These are phyloP conservation scores for Ostrea denselamellosa DNA, from an alignment of 1,140 invertebrate species.

Conservation along the genomic window DNA sequence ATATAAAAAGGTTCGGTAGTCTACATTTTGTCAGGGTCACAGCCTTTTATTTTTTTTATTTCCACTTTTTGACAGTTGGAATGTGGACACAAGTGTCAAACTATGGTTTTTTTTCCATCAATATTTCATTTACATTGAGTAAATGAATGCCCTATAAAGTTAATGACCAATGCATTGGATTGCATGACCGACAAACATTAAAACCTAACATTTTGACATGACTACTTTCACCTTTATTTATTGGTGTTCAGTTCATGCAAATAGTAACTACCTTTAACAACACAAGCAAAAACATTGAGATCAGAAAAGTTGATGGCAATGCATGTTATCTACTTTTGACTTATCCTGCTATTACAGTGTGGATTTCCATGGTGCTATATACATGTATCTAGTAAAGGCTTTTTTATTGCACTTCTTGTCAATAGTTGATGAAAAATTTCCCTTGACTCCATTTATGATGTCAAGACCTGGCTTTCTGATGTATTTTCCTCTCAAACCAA, in stretches of 20 bases:
- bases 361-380: too few relatives aligned
- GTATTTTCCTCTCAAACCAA: not conserved
- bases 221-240: slow-evolving; percentile 23
- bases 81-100: slow-evolving; percentile 9
- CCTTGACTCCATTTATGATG: not conserved
- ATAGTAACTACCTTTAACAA: not conserved
- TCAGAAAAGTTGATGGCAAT: too few relatives aligned
- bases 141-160: not conserved
- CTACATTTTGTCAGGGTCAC: slow-evolving; percentile 17
- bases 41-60: not conserved
- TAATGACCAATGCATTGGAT: not conserved
- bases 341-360: too few relatives aligned
- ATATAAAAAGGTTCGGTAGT: not conserved
- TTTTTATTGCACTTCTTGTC: slow-evolving; percentile 25
- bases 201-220: not conserved
- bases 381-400: not conserved
- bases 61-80: slow-evolving; percentile 17
- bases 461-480: slow-evolving; percentile 17
- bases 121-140: not conserved
- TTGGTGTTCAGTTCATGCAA: slow-evolving; percentile 13
- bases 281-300: too few relatives aligned
- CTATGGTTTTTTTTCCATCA: not conserved
- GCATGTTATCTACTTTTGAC: too few relatives aligned
- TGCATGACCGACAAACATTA: slow-evolving; percentile 17
- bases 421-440: not conserved